These are phyloP conservation scores for Gobionotothen gibberifrons DNA, from an alignment of 2,797 vertebrate species.

Conservation along the genomic window DNA sequence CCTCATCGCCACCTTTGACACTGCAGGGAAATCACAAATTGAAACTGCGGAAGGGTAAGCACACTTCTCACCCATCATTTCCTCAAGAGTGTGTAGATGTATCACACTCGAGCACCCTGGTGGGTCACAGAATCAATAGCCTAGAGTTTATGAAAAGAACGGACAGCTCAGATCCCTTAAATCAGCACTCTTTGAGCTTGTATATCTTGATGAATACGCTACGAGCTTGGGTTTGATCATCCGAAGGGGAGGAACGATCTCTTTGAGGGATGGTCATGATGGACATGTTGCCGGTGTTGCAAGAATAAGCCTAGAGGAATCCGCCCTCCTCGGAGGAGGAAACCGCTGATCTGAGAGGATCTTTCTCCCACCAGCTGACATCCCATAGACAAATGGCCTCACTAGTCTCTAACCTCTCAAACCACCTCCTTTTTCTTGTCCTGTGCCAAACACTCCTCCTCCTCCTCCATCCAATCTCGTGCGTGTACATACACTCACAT, in stretches of 20 bases:
- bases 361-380: slow-evolving; percentile 70
- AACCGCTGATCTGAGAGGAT: slow-evolving; percentile 79
- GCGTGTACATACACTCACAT: slow-evolving; percentile 28
- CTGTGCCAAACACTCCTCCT: slow-evolving; percentile 39
- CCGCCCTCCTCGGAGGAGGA: slow-evolving; percentile 57
- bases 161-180: slow-evolving; percentile 43
- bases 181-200: slow-evolving; percentile 59
- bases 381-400: slow-evolving; percentile 71
- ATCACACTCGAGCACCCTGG: slow-evolving; percentile 43
- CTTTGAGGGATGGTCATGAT: slow-evolving; percentile 64
- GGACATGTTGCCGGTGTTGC: slow-evolving; percentile 73
- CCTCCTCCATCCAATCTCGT: slow-evolving; percentile 25
- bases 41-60: slow-evolving; percentile 67
- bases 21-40: slow-evolving; percentile 67
- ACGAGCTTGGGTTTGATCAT: slow-evolving; percentile 30
- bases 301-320: slow-evolving; percentile 58
- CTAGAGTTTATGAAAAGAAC: slow-evolving; percentile 51
- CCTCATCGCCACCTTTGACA: slow-evolving; percentile 74
- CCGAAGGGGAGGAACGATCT: slow-evolving; percentile 44
- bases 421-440: slow-evolving; percentile 49
- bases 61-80: slow-evolving; percentile 72
- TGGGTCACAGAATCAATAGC: slow-evolving; percentile 68
- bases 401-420: slow-evolving; percentile 68
- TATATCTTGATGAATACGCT: slow-evolving; percentile 53
- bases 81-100: slow-evolving; percentile 57